Evolutionary conservation across 2,888 invertebrate species (phyloP), one percentile per base, ranked within the genome.

Genomic region (Ophion slaviceki): DNA sequence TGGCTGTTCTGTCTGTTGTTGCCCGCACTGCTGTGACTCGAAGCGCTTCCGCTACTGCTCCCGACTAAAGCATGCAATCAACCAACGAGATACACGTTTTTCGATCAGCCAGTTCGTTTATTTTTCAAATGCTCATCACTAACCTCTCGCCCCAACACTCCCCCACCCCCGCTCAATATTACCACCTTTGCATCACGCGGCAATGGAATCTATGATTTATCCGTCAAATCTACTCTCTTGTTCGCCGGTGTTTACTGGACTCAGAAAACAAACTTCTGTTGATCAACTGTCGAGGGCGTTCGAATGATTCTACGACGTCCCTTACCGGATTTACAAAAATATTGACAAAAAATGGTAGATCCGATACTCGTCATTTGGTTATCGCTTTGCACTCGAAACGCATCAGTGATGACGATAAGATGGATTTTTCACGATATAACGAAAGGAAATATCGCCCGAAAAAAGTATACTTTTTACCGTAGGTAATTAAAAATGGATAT

Each of bases 1-100:
- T 93, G 94, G 90, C 93, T 93, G 92, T 93, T 93, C 82, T 93
- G 93, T 91, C 93, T 94, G 92, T 90, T 92, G 90, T 87, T 92
- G 91, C 93, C 93, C 90, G 92, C 91, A 89, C 92, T 92, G 86
- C 90, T 89, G 90, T 91, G 91, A 89, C 90, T 89, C 87, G 90
- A 89, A 79, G 84, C 80, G 64, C 87, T 86, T 84, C 88, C 87
- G 87, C 89, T 90, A 89, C 90, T 89, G 84, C 92, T 91, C 84
- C 90, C 90, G 89, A 92, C 91, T 88, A 88, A 92, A 91, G 92
- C 93, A 94, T 93, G 93, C 93, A 94, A 94, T 91, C 92, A 93
- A 93, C 92, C 89, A 92, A 93, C 91, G 91, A 87, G 83, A 88
- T 75, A 86, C 53, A 80, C 74, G 84, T 84, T 82, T 88, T 85